Percentiles rank a stretch among this genome's conserved stretches.
These are phyloP conservation scores for Hyposoter didymator DNA, from an alignment of 2,888 invertebrate species.

Conservation along the genomic window DNA sequence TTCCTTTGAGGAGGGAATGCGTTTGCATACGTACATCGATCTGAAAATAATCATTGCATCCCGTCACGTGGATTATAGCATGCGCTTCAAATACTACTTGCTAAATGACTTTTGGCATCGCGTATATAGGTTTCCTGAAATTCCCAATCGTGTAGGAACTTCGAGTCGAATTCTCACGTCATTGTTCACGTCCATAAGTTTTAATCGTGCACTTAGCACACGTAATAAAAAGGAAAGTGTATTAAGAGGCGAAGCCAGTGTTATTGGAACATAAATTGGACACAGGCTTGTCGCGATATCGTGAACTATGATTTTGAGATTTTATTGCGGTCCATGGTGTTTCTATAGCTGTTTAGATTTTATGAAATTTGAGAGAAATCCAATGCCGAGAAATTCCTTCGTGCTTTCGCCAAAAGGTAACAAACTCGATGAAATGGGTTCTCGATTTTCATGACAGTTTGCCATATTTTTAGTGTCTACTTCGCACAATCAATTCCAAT, in stretches of 20 bases:
- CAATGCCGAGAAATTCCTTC: background rate
- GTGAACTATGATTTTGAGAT: background rate
- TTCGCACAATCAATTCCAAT: background rate
- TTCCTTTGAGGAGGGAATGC: too few species aligned
- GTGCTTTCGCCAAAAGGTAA: background rate
- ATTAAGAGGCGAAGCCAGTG: background rate
- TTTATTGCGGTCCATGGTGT: background rate
- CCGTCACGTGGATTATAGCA: slow-evolving; percentile 47
- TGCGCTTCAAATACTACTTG: slow-evolving; percentile 22
- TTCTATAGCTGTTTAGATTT: background rate
- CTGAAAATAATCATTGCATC: slow-evolving; percentile 31
- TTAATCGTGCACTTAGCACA: slow-evolving; percentile 1
- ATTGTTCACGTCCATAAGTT: slow-evolving; percentile 17
- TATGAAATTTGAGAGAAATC: background rate
- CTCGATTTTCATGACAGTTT: background rate
- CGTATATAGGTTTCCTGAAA: background rate
- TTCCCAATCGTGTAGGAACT: slow-evolving; percentile 8
- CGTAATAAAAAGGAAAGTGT: slow-evolving; percentile 20
- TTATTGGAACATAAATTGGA: background rate
- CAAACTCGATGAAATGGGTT: background rate
- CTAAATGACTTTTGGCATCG: slow-evolving; percentile 33
- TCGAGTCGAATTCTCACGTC: background rate
- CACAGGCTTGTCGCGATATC: background rate
- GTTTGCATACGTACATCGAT: background rate
- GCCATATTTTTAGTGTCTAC: background rate